Percentiles rank a stretch among this genome's conserved stretches.
Evolutionary conservation across 2,797 vertebrate genomes (phyloP).

Genomic region (Thaleichthys pacificus): DNA sequence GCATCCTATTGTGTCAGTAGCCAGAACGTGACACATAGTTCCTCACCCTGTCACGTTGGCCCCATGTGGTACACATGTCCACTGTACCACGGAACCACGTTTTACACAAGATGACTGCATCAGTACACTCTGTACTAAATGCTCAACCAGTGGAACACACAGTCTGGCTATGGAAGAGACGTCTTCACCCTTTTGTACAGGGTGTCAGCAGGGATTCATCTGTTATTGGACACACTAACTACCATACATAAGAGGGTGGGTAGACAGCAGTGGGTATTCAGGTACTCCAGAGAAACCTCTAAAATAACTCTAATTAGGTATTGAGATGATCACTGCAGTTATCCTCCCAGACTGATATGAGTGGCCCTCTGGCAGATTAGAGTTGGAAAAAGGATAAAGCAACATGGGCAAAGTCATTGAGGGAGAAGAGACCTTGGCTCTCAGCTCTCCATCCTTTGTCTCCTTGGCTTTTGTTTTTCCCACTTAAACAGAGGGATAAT

Average conservation of each 20-base stretch:
- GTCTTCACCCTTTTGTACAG: neutral
- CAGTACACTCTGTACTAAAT: neutral
- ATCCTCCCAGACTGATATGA: conserved; percentile 46
- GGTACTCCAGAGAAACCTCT: conserved; percentile 13
- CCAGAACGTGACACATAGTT: neutral
- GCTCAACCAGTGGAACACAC: neutral
- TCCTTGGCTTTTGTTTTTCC: conserved; percentile 67
- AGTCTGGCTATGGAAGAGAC: neutral
- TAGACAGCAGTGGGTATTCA: conserved; percentile 31
- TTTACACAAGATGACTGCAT: neutral
- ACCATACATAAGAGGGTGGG: neutral
- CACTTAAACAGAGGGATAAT: conserved; percentile 74
- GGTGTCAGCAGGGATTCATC: too few species aligned
- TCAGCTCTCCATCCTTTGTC: conserved; percentile 66
- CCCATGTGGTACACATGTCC: neutral
- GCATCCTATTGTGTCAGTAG: neutral
- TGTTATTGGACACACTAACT: neutral
- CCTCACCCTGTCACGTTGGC: neutral
- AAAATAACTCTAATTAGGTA: conserved; percentile 44
- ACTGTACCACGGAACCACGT: neutral
- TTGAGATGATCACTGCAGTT: conserved; percentile 47
- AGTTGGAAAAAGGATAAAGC: conserved; percentile 68
- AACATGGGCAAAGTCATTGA: conserved; percentile 56
- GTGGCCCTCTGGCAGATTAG: conserved; percentile 63
- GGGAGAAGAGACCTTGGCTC: conserved; percentile 68